Base-by-base conservation (phyloP, 2,113 vertebrate genomes). In the Datnioides undecimradiatus region DNA sequence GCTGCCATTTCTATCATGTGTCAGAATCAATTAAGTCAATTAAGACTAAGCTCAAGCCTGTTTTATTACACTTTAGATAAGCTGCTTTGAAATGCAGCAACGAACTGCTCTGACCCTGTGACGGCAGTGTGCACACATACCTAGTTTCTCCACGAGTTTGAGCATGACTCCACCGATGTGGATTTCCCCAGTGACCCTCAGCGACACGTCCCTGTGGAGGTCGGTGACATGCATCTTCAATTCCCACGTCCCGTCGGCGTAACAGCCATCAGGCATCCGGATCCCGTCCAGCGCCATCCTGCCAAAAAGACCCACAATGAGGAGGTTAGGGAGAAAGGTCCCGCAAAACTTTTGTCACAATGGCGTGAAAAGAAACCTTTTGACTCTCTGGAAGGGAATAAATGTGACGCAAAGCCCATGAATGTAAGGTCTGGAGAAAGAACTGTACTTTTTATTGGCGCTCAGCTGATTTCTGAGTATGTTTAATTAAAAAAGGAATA, bases 141-240 rank as follows among this genome's bases (percentile, higher is more conserved):
- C 98, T 51, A 99, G 96, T 88, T 98, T 99, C 90, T 99, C 98
- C 91, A 99, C 98, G 41, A 99, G 94, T 84, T 98, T 98, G 57
- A 99, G 96, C 98, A 99, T 99, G 91, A 99, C 97, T n/a, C 98
- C 98, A 12, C 98, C 98, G 29, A 99, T 98, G 88, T 99, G 98
- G 86, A 99, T 97, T 85, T 99, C 98, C 21, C 98, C 98, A 1
- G 98, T 99, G 86, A 99, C 97, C 90, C 98, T 89, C 67, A 99
- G 95, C 43, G 97, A 97, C 84, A 99, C 97, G 77, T 99, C 97
- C 89, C 97, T 95, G 91, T 96, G 95, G 87, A 99, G 95, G 91
- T 99, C 98, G 3, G 98, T 99, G 90, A 99, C 96, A 76, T 97
- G 96, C 92, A 99, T 97, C 88, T 96, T 98, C 91, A 99, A 89